Conservation (phyloP, 2,113 vertebrate genomes). For the Cyphomyrus discorhynchus region DNA sequence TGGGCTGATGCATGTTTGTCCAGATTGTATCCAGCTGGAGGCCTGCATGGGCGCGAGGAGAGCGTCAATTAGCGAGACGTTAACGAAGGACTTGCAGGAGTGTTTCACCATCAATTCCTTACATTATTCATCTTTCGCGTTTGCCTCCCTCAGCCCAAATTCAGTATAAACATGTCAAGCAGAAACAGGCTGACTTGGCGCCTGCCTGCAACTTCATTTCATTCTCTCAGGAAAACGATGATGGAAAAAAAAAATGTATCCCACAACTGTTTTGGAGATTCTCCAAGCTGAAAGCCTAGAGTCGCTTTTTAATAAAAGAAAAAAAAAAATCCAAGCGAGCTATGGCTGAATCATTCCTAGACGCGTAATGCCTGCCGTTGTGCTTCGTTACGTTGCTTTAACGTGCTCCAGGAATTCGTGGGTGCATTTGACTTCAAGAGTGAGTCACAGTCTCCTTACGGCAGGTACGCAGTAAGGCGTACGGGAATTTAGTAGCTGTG, state of each 20-base stretch:
- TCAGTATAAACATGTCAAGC: conserved; percentile 35
- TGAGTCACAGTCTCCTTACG: background rate
- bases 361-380: background rate
- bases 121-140: conserved; percentile 21
- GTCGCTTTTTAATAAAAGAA: background rate
- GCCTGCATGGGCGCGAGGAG: background rate
- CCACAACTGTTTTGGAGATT: conserved; percentile 31
- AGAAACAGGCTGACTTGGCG: conserved; percentile 31
- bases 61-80: background rate
- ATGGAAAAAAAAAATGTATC: conserved; percentile 32
- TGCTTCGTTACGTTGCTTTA: background rate
- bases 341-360: background rate
- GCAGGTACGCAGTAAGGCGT: background rate
- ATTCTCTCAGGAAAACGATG: conserved; percentile 29
- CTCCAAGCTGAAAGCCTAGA: conserved; percentile 14
- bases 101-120: conserved; percentile 7
- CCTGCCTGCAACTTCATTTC: conserved; percentile 20
- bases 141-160: background rate
- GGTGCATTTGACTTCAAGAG: background rate
- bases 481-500: background rate
- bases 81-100: background rate
- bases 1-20: background rate
- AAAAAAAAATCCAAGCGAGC: background rate
- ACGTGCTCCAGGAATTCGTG: background rate
- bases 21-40: background rate